Base-by-base conservation (phyloP, 2,797 vertebrate genomes). In the Luscinia luscinia region DNA sequence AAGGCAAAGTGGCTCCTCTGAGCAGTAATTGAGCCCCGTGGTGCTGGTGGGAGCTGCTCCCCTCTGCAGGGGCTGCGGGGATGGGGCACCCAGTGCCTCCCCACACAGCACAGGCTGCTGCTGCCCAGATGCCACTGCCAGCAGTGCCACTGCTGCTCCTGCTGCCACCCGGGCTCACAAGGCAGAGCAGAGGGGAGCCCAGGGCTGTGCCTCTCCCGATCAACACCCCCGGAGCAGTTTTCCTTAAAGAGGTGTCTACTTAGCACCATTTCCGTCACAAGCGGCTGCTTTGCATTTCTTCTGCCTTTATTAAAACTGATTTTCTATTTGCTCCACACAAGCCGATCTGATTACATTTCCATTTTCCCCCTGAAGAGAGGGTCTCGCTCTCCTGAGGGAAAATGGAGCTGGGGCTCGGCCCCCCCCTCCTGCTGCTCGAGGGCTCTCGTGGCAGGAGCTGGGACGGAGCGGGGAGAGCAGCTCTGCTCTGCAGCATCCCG, bases 221-320 rank as follows among this genome's bases (percentile, higher is more conserved):
- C 87, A 94, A 84, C 96, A 85, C 61, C 97, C 95, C 94, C 30
- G 22, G 70, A 91, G 94, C 70, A 14, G 90, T 88, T 94, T 24
- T 63, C 96, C 97, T 96, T 92, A 72, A 96, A 97, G 97, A 97
- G 93, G 92, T 46, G 95, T 92, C 97, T 97, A 91, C 96, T 97
- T 94, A 97, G 94, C 97, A 95, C 97, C 63, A 95, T 97, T 97
- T 97, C 98, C 97, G 97, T 97, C 97, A 96, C 97, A 97, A 97
- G 97, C 96, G 51, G 94, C 97, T 98, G 97, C 96, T 98, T 97
- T 98, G 97, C 98, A 97, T 98, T 97, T 97, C 97, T 98, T 86
- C 97, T 95, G 97, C 97, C 97, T 98, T 97, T 98, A 98, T 98
- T 98, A 98, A 98, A 98, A 97, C 97, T 98, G 97, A 98, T 98